Base-by-base conservation (phyloP, 2,888 invertebrate genomes). In the Anthophora plumipes region DNA sequence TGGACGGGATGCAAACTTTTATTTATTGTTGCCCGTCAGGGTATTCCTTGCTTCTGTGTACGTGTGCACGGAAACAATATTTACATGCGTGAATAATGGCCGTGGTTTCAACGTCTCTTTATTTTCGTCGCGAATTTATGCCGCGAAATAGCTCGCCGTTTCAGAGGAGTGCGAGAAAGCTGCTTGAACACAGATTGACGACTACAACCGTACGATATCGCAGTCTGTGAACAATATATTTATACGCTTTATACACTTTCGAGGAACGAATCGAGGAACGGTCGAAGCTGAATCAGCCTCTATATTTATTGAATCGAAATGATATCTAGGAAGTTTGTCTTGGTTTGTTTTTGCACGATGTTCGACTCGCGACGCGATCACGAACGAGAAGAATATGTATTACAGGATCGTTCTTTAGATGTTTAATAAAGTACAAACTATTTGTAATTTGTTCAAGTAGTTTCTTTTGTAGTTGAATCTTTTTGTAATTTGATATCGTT, bases 51-150 rank as follows among this genome's bases (percentile, higher is more conserved):
- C 20, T 25, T 17, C n/a, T 39, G 9, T 43, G 4, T n/a, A 17
- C 31, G 37, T 14, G 12, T 2, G 31, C 4, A 37, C 55, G 12
- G 73, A 43, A 73, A 73, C 64, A 77, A 77, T 77, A 77, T 77
- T 77, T 77, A 59, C 76, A 73, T 73, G 64, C 17, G 57, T 64
- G 76, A 77, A 73, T 73, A 73, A 77, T 73, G 22, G 31, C 11
- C 63, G 54, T 37, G 54, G n/a, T 39, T 39, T 12, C 60, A 50
- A 4, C 52, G n/a, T 59, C 64, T 52, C 46, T 50, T n/a, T 67
- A 67, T 61, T 67, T 54, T 46, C 31, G 39, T 14, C 6, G 22
- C 20, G 67, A 61, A 74, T 77, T 77, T 61, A 61, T 74, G 14
- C 54, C 37, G 39, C 14, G 57, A 17, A 59, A 70, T 43, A 41